Conservation (phyloP, 2,113 vertebrate species). For the Gymnocephalus cernua region DNA sequence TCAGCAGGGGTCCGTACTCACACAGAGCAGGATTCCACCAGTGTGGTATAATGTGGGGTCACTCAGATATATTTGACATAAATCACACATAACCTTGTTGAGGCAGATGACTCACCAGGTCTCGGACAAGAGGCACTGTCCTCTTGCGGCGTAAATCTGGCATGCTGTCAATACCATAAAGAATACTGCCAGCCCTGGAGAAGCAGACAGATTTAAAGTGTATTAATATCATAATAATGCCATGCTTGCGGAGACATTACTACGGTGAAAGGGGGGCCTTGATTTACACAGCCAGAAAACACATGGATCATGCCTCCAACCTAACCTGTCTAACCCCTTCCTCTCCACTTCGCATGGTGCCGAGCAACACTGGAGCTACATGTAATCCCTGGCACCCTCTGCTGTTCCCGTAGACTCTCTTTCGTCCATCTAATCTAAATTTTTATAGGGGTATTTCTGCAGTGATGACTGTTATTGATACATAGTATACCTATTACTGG, state of each 20-base stretch:
- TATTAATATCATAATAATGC: slow-evolving; percentile 88
- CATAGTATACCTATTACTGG: neutral
- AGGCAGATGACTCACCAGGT: slow-evolving; percentile 92
- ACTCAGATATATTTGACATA: slow-evolving; percentile 73
- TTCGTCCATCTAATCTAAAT: neutral
- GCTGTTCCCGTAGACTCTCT: neutral
- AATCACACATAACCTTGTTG: slow-evolving; percentile 82
- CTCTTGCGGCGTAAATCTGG: slow-evolving; percentile 97
- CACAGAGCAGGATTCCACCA: slow-evolving; percentile 53
- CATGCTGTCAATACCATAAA: slow-evolving; percentile 99
- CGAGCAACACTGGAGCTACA: slow-evolving; percentile 13
- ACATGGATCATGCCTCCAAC: slow-evolving; percentile 69
- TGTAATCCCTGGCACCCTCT: slow-evolving; percentile 34
- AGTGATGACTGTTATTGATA: neutral
- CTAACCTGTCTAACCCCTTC: slow-evolving; percentile 57
- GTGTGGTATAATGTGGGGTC: slow-evolving; percentile 62
- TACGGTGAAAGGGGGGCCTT: slow-evolving; percentile 55
- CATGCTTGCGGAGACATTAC: slow-evolving; percentile 77
- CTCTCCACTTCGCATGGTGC: slow-evolving; percentile 30
- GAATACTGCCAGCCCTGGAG: slow-evolving; percentile 89
- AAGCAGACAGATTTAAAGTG: slow-evolving; percentile 81
- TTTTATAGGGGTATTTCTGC: neutral
- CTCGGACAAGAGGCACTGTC: slow-evolving; percentile 95
- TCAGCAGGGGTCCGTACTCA: slow-evolving; percentile 49
- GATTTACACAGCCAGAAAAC: slow-evolving; percentile 79